These are phyloP conservation scores for Nautilus pompilius DNA, from an alignment of 1,140 invertebrate genomes.

Conservation along the genomic window DNA sequence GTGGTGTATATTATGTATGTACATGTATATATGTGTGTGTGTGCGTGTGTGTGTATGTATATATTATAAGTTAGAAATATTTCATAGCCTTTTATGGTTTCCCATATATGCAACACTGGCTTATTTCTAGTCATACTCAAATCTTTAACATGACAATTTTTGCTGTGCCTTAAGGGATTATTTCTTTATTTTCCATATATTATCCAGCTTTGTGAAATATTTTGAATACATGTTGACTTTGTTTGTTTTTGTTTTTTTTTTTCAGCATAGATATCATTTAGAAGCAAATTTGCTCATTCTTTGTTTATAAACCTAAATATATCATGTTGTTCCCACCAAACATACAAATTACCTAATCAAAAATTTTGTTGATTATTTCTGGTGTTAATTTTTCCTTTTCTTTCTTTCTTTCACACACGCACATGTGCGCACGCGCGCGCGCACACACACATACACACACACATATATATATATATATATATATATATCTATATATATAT, in stretches of 20 bases:
- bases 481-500: too few relatives aligned
- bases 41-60: conserved; percentile 1
- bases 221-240: background rate
- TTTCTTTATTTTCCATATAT: conserved; percentile 21
- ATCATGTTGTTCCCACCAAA: too few relatives aligned
- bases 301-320: conserved; percentile 12
- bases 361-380: too few relatives aligned
- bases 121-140: conserved; percentile 15
- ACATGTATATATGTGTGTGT: conserved; percentile 8
- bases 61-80: background rate
- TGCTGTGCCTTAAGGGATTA: conserved; percentile 47
- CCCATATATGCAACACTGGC: conserved; percentile 8
- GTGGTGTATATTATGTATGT: background rate
- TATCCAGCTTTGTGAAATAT: background rate
- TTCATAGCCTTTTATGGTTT: background rate
- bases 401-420: too few relatives aligned
- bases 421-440: too few relatives aligned
- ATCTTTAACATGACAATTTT: conserved; percentile 25
- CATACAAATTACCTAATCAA: too few relatives aligned
- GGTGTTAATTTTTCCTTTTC: too few relatives aligned
- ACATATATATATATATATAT: too few relatives aligned
- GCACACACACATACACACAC: too few relatives aligned
- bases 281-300: conserved; percentile 16
- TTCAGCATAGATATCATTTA: conserved; percentile 18
- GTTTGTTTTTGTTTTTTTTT: conserved; percentile 29